These are phyloP conservation scores for Leptopilina clavipes DNA, from an alignment of 1,140 invertebrate species.

Conservation along the genomic window DNA sequence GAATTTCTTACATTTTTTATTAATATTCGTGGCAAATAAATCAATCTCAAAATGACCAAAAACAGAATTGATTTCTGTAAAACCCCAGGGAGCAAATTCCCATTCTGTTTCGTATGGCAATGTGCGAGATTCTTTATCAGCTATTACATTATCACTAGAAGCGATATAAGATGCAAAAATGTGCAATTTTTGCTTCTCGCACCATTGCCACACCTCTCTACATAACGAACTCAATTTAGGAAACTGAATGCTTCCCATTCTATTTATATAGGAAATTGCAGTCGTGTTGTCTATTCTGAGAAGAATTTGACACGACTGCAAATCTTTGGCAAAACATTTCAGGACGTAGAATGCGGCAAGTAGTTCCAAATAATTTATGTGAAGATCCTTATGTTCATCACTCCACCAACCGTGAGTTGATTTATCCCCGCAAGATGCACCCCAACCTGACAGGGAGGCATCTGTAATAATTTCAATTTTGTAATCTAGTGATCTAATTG, in stretches of 20 bases:
- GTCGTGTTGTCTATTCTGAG: slow-evolving; percentile 53
- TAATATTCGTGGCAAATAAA: too few relatives aligned
- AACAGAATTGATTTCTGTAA: too few relatives aligned
- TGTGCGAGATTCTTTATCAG: slow-evolving; percentile 41
- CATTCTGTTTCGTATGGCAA: too few relatives aligned
- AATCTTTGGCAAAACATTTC: slow-evolving; percentile 41
- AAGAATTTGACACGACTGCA: slow-evolving; percentile 39
- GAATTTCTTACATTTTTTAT: too few relatives aligned
- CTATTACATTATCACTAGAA: slow-evolving; percentile 48
- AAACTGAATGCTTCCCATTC: slow-evolving; percentile 43
- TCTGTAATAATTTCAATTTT: slow-evolving; percentile 40
- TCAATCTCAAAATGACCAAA: too few relatives aligned
- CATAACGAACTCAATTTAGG: slow-evolving; percentile 39
- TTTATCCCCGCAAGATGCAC: not conserved
- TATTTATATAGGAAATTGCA: too few relatives aligned
- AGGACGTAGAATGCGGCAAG: slow-evolving; percentile 36
- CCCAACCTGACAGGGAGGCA: slow-evolving; percentile 42
- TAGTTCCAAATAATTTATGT: slow-evolving; percentile 43
- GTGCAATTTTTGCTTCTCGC: slow-evolving; percentile 47
- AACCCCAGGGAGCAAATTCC: too few relatives aligned
- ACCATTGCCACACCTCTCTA: slow-evolving; percentile 49
- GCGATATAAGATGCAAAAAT: slow-evolving; percentile 49
- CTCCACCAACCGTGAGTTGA: slow-evolving; percentile 40
- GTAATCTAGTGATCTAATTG: not conserved
- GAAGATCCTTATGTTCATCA: not conserved